These are phyloP conservation scores for Crypturellus undulatus DNA, from an alignment of 2,113 vertebrate species.

Conservation along the genomic window DNA sequence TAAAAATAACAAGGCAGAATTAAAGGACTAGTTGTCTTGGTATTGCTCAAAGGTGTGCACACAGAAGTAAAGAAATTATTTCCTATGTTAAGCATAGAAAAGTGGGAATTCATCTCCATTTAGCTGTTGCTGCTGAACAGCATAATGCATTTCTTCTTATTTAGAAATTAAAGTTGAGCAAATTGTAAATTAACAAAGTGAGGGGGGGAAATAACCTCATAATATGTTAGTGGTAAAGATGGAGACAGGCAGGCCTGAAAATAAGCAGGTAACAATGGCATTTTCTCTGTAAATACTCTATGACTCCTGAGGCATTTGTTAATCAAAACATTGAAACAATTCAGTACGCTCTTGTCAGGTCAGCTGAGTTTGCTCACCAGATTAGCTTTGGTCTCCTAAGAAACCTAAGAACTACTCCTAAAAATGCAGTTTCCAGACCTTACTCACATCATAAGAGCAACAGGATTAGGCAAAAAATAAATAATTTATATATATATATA, in stretches of 20 bases:
- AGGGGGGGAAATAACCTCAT: not conserved
- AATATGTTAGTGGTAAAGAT: not conserved
- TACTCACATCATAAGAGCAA: not conserved
- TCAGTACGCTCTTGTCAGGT: not conserved
- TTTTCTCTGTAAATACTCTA: not conserved
- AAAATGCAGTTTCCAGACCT: not conserved
- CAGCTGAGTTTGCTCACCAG: constrained; percentile 5
- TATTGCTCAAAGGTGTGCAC: not conserved
- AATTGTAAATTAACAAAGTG: not conserved
- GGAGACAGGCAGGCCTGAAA: not conserved
- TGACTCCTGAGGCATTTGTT: not conserved
- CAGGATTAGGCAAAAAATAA: not conserved
- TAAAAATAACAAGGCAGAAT: not conserved
- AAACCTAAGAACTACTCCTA: not conserved
- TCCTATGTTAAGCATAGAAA: not conserved
- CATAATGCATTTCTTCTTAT: not conserved
- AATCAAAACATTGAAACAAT: constrained; percentile 19
- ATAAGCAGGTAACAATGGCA: not conserved
- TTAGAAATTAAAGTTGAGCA: not conserved
- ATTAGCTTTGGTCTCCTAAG: not conserved
- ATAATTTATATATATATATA: too few relatives aligned
- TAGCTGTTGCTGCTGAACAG: not conserved
- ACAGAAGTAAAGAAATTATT: not conserved
- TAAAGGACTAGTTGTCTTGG: not conserved
- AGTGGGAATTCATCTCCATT: not conserved